Evolutionary conservation across 2,113 vertebrate species (phyloP).

Genomic region (Solea senegalensis): DNA sequence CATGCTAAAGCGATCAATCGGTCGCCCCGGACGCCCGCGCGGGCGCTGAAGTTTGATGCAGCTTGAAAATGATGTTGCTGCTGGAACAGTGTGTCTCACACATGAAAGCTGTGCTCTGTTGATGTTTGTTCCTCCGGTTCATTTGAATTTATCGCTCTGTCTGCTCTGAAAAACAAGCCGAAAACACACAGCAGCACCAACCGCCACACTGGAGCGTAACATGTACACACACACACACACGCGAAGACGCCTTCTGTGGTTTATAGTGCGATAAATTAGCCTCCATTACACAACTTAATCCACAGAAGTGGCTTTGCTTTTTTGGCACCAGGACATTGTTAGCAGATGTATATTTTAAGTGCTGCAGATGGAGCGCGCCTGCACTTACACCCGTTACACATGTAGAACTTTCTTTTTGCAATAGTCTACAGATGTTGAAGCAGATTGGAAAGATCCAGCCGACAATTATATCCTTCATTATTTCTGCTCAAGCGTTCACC

Average conservation of each 20-base stretch:
- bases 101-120: constrained; percentile 21
- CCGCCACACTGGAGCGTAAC: background rate
- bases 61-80: background rate
- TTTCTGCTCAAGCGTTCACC: constrained; percentile 5
- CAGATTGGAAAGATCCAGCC: constrained; percentile 37
- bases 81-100: background rate
- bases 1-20: no score
- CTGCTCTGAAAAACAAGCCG: background rate
- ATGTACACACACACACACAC: constrained; percentile 17
- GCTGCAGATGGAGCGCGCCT: constrained; percentile 36
- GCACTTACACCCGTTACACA: constrained; percentile 5
- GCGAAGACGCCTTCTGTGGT: constrained; percentile 6
- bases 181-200: constrained; percentile 4
- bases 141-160: background rate
- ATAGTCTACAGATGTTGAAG: constrained; percentile 33
- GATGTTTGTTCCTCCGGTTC: background rate
- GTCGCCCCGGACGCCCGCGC: no score
- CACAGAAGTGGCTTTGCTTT: background rate
- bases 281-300: constrained; percentile 16
- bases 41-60: no score
- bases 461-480: constrained; percentile 25
- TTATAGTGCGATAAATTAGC: constrained; percentile 28
- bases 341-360: constrained; percentile 47
- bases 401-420: constrained; percentile 13
- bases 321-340: constrained; percentile 30